Percentiles rank a stretch among this genome's conserved stretches.
Conservation (phyloP, 2,113 vertebrate species). For the Meles meles region DNA sequence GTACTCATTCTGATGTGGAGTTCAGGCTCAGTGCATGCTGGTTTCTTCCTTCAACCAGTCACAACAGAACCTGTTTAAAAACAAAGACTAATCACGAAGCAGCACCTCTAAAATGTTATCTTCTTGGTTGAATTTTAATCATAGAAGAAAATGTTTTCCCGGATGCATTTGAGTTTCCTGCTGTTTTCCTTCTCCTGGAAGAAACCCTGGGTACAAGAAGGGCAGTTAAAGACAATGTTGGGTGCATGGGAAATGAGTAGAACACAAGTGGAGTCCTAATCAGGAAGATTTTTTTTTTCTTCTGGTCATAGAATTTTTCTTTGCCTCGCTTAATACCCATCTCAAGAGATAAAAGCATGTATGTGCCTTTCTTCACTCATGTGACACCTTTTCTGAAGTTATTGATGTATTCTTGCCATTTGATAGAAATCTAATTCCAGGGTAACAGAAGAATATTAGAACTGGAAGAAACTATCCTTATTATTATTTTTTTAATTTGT, state of each 20-base stretch:
- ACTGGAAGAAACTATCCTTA: background rate
- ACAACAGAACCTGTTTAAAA: background rate
- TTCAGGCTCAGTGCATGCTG: fast-evolving
- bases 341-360: background rate
- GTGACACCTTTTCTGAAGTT: background rate
- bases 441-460: background rate
- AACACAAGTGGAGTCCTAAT: background rate
- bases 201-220: background rate
- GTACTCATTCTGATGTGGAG: background rate
- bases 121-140: background rate
- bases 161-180: background rate
- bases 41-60: background rate
- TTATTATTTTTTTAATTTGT: too few species aligned
- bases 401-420: background rate
- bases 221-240: background rate
- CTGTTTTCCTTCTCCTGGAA: background rate
- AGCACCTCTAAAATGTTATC: background rate
- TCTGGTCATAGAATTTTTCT: too few species aligned
- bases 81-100: background rate
- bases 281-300: background rate
- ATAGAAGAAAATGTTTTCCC: background rate
- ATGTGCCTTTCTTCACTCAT: background rate
- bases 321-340: background rate
- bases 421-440: background rate
- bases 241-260: background rate